Conservation (phyloP, 2,888 invertebrate genomes). For the Polydrusus tereticollis region DNA sequence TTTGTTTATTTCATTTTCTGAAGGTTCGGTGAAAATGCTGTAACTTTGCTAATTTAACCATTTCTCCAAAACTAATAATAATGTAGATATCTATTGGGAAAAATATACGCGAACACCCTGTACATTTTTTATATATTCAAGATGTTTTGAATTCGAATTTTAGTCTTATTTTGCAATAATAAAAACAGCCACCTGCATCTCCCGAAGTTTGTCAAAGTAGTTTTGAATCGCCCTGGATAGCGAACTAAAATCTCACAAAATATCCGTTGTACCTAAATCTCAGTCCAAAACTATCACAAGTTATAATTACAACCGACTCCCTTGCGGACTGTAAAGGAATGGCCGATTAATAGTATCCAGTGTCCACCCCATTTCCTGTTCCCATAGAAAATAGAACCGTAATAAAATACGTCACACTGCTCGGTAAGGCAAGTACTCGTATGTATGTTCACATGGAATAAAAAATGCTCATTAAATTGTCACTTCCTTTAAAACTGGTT, state of each 20-base stretch:
- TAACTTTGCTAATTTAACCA: too few species aligned
- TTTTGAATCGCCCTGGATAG: not conserved
- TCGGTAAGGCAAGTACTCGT: not conserved
- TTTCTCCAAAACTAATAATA: too few species aligned
- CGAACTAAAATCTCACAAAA: not conserved
- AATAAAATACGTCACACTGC: not conserved
- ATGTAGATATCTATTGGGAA: too few species aligned
- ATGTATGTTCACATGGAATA: constrained; percentile 30
- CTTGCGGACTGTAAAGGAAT: constrained; percentile 5
- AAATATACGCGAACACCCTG: too few species aligned
- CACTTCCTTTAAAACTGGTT: constrained; percentile 39
- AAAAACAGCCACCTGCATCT: too few species aligned
- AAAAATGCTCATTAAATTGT: constrained; percentile 19
- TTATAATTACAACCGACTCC: constrained; percentile 4
- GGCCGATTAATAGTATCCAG: constrained; percentile 27
- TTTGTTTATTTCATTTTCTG: too few species aligned
- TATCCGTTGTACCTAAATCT: constrained; percentile 13
- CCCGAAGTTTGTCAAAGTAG: too few species aligned
- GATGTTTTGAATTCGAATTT: too few species aligned
- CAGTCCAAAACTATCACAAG: not conserved
- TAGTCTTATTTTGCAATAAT: too few species aligned
- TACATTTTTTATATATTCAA: too few species aligned
- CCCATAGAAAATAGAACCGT: constrained; percentile 26
- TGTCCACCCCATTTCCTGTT: constrained; percentile 44
- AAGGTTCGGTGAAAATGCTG: too few species aligned